Evolutionary conservation across 2,888 invertebrate genomes (phyloP).

Genomic region (Parelbella ahira): DNA sequence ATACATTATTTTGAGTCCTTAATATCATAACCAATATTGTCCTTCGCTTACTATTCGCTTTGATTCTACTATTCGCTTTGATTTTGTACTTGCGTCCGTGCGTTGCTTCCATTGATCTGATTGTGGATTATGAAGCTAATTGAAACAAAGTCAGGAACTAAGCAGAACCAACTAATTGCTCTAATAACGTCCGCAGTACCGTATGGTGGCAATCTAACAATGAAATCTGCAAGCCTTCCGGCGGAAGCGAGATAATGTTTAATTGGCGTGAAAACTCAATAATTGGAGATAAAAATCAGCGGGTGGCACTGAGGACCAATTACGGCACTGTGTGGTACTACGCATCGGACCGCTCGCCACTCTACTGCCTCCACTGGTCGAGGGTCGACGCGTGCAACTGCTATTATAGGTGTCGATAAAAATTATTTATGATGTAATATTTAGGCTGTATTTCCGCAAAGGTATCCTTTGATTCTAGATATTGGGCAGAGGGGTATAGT

Average conservation of each 20-base stretch:
- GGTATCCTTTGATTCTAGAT: too few species aligned
- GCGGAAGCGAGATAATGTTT: conserved; percentile 72
- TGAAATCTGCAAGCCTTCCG: conserved; percentile 53
- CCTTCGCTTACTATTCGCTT: too few species aligned
- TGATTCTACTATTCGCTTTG: too few species aligned
- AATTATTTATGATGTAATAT: too few species aligned
- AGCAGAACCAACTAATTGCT: conserved; percentile 2
- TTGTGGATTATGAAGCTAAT: background rate
- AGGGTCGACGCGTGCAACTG: conserved; percentile 39
- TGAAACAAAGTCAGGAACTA: background rate
- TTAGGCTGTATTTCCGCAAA: too few species aligned
- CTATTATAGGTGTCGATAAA: conserved; percentile 30
- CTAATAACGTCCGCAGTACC: conserved; percentile 25
- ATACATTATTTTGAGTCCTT: too few species aligned
- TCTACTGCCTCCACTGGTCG: conserved; percentile 33
- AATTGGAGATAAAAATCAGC: conserved; percentile 77
- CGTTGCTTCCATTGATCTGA: too few species aligned
- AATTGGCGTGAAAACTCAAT: conserved; percentile 79
- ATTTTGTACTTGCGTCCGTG: too few species aligned
- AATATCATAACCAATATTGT: too few species aligned
- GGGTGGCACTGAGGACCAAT: conserved; percentile 64
- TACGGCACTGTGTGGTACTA: conserved; percentile 63
- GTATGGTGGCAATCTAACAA: conserved; percentile 43
- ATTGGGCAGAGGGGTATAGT: too few species aligned
- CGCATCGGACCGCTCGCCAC: conserved; percentile 53